These are phyloP conservation scores for Herpetotheres cachinnans DNA, from an alignment of 2,113 vertebrate genomes.

Conservation along the genomic window DNA sequence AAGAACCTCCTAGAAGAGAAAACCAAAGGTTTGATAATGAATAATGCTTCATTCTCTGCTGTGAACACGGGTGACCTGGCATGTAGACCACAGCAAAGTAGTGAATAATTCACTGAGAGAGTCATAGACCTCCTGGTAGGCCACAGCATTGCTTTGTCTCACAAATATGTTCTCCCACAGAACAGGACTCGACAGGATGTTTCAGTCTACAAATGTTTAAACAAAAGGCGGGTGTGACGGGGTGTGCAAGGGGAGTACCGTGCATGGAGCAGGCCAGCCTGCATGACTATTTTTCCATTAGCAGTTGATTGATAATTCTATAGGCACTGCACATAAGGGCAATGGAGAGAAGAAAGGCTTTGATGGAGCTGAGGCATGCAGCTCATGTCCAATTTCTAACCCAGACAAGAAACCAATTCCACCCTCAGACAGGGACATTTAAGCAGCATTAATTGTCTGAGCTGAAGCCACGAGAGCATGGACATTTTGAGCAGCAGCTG, in stretches of 20 bases:
- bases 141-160: slow-evolving; percentile 70
- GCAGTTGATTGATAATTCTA: slow-evolving; percentile 37
- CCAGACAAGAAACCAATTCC: slow-evolving; percentile 45
- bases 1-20: slow-evolving; percentile 57
- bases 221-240: slow-evolving; percentile 66
- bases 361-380: not conserved
- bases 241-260: not conserved
- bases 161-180: slow-evolving; percentile 74
- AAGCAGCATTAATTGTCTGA: slow-evolving; percentile 27
- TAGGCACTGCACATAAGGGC: slow-evolving; percentile 3
- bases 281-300: not conserved
- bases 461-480: slow-evolving; percentile 18
- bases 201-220: slow-evolving; percentile 70
- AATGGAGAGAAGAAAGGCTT: slow-evolving; percentile 2
- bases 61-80: slow-evolving; percentile 67
- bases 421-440: slow-evolving; percentile 2
- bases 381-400: slow-evolving; percentile 4
- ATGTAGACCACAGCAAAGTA: slow-evolving; percentile 67
- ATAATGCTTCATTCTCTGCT: slow-evolving; percentile 66
- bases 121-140: slow-evolving; percentile 70
- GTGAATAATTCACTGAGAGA: slow-evolving; percentile 72
- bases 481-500: not conserved
- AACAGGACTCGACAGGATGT: slow-evolving; percentile 57
- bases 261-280: not conserved
- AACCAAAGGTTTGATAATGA: slow-evolving; percentile 62